Evolutionary conservation across 2,113 vertebrate genomes (phyloP), one percentile per base, ranked within the genome.

Genomic region (Phodopus roborovskii): DNA sequence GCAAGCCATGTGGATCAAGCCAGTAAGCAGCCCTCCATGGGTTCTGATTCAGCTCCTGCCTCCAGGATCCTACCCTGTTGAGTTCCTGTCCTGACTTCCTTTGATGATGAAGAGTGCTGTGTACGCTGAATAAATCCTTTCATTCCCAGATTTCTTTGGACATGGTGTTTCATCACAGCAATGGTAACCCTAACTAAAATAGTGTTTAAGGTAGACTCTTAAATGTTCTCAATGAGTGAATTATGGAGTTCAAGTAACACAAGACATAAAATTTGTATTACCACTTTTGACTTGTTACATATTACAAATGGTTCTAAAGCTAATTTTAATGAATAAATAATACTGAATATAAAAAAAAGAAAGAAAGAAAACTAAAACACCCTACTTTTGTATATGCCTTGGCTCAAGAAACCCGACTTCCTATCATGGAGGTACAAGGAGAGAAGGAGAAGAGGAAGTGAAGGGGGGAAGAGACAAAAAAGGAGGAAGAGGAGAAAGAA

Each of bases 351-450:
- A 24, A 84, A 42, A 84, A 45, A 84, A 45, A 13, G 4, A n/a
- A 50, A 56, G 50, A 24, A 81, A 60, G 36, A 62, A 86, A 86
- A 68, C 42, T 48, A 66, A 85, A 66, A 4, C 20, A 58, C 39
- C 56, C 20, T 15, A 60, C 20, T 74, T 93, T 91, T 39, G 95
- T 53, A 68, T 4, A 62, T 2, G 30, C 56, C 79, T 16, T 82
- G 16, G 60, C 16, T 90, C 45, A 83, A 45, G 91, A 73, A 90
- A 36, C 7, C 74, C 77, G 64, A 78, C n/a, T 82, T 88, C 53
- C 68, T 73, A 42, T 20, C 56, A 74, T 15, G 50, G 3, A 88
- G 24, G 12, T 39, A 0, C 30, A 5, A 62, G 15, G 2, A 96
- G 7, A 81, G 30, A 62, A 92, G 39, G 13, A 53, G 58, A 33